Evolutionary conservation across 1,140 invertebrate species (phyloP), one percentile per base, ranked within the genome.

Genomic region (Berghia stephanieae): DNA sequence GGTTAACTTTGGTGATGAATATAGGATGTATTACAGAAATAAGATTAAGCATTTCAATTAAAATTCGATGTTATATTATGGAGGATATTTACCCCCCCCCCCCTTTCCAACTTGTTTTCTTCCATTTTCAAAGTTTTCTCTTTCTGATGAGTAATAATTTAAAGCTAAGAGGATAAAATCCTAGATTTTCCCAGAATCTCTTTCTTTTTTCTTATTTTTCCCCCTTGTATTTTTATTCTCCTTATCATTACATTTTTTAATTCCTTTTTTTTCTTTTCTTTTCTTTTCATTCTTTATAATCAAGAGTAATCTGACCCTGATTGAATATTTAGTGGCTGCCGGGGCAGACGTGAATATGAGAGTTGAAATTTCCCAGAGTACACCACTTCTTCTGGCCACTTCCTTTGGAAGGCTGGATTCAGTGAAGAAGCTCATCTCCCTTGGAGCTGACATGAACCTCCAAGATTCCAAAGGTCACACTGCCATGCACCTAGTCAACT

Each of bases 341-440:
- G 74, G 74, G 3, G 57, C 74, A 2, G 63, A 76, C 21, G n/a
- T 76, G 4, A 76, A 76, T 60, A 34, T 24, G 27, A 76, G 74
- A 38, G 49, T 31, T 6, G 3, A 2, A 10, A 31, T 16, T 16
- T 46, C 1, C 18, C 63, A 49, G 10, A 60, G 68, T 21, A 60
- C 74, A 16, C 74, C 74, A 13, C 42, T 76, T n/a, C 34, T 67
- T 40, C 36, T 44, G 0, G 74, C 74, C 24, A 44, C 68, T 5
- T 67, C 42, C 3, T 21, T 76, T 49, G 74, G 74, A 2, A 16
- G 31, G 21, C 74, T 76, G 31, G 31, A 42, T 1, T 10, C 74
- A 3, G 55, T 76, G 34, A 16, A 68, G 10, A 34, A 27, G 5
- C 63, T 76, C 16, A 38, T 76, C 52, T n/a, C 38, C 6, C 31